phyloP scores from a whole-genome alignment of 1,140 invertebrate genomes.

The Drosophila novamexicana region DNA sequence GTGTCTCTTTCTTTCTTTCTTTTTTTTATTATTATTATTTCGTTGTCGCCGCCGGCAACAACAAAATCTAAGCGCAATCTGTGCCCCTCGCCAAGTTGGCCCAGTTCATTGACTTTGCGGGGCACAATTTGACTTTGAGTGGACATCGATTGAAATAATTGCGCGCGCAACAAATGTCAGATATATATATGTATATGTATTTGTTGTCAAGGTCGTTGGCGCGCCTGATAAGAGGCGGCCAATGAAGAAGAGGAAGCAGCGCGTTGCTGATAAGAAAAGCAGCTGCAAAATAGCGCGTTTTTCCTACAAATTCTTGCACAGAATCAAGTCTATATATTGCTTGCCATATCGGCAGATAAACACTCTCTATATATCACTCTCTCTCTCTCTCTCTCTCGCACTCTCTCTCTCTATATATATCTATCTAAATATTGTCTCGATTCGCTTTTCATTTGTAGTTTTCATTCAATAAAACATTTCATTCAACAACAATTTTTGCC shows the following conservation, averaged over 20 bases:
- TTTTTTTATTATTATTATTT: constrained; percentile 1
- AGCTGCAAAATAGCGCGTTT: background rate
- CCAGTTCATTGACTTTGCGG: constrained; percentile 44
- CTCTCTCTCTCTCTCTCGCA: too few relatives aligned
- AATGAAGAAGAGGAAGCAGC: background rate
- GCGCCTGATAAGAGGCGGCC: constrained; percentile 2
- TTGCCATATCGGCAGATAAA: background rate
- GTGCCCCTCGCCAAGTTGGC: constrained; percentile 10
- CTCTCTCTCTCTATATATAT: background rate
- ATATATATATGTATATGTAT: constrained; percentile 21
- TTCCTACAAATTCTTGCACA: too few relatives aligned
- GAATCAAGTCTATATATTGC: background rate
- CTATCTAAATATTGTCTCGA: background rate
- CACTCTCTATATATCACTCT: background rate
- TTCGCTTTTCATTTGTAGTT: background rate
- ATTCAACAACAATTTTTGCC: constrained; percentile 7
- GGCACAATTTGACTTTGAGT: constrained; percentile 50
- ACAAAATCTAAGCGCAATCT: constrained; percentile 34
- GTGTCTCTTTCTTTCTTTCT: background rate
- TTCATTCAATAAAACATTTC: constrained; percentile 22
- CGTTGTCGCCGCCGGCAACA: background rate
- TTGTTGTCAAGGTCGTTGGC: constrained; percentile 23
- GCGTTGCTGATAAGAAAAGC: constrained; percentile 12
- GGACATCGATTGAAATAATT: constrained; percentile 56
- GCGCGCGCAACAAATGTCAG: constrained; percentile 55